Evolutionary conservation across 2,113 vertebrate species (phyloP).

Genomic region (Podocnemis expansa): DNA sequence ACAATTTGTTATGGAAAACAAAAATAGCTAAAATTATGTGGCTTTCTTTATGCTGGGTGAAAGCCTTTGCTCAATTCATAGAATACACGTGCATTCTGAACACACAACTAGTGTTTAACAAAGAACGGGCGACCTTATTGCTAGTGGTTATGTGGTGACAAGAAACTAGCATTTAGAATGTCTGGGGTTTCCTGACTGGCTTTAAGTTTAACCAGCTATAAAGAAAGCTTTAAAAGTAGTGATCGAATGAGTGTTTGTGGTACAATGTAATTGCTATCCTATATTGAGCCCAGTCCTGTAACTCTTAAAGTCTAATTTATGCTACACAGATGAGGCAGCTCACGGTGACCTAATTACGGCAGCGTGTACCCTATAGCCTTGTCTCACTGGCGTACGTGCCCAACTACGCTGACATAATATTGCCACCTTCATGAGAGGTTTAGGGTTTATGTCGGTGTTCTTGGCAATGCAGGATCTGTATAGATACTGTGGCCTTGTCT

Average conservation of each 20-base stretch:
- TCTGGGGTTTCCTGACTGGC: not conserved
- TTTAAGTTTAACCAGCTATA: not conserved
- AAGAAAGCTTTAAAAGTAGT: not conserved
- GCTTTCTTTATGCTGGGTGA: constrained; percentile 4
- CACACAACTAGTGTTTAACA: not conserved
- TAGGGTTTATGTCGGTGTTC: no score
- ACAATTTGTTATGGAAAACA: not conserved
- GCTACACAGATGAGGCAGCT: not conserved
- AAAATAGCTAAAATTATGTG: constrained; percentile 8
- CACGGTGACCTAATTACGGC: no score
- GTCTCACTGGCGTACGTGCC: no score
- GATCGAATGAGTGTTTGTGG: not conserved
- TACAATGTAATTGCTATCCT: not conserved
- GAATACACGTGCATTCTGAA: not conserved
- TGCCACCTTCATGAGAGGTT: no score
- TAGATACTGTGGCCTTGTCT: no score
- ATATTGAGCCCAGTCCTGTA: not conserved
- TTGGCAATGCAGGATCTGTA: no score
- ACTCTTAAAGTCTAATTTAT: not conserved
- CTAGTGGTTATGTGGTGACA: not conserved
- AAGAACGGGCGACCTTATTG: not conserved
- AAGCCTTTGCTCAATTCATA: constrained; percentile 19
- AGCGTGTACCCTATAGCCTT: no score
- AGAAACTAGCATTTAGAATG: not conserved
- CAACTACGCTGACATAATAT: no score